Base-by-base conservation (phyloP, 2,113 vertebrate species). In the Axis porcinus region DNA sequence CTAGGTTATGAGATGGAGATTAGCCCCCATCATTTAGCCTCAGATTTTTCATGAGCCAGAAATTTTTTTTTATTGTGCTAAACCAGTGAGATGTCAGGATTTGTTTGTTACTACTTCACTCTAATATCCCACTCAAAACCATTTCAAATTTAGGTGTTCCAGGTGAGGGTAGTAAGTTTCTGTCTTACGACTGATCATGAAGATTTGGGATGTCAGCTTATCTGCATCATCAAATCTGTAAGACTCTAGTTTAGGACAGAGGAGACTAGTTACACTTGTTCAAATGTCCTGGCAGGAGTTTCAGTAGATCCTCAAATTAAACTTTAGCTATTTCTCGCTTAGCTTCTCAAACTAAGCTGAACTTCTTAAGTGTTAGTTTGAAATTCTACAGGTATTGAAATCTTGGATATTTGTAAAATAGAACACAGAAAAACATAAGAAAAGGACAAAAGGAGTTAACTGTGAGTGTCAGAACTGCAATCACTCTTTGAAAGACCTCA, bases 391-490 rank as follows among this genome's bases (percentile, higher is more conserved):
- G 23, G 13, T 91, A 90, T 79, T 91, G 36, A 78, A 92, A 58
- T 74, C 6, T 25, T 89, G 5, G 45, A 82, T 17, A 27, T 90
- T 90, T 28, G 13, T 36, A 55, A 55, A 83, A 83, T 36, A 55
- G n/a, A 83, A 55, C 33, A 55, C 21, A 83, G 67, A 78, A 62
- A 43, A 16, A 70, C 19, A 27, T 45, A 57, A 5, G 6, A 90
- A 92, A 95, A 89, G 47, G 30, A 95, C n/a, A 82, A 97, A 97
- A 89, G 25, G 47, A 40, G 7, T 94, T 78, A 28, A 52, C 81
- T 81, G 54, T 95, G 45, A 43, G 40, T 84, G 30, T 85, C 45
- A 93, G 50, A 86, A 74, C 50, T 52, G 30, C n/a, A 91, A 55
- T 47, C 67, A 85, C 28, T 47, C 12, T 78, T 87, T 58, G 8